A percentile compares a stretch with the other conserved stretches of the same genome.
These are phyloP conservation scores for Bradypus variegatus DNA, from an alignment of 2,797 vertebrate genomes.

Conservation along the genomic window DNA sequence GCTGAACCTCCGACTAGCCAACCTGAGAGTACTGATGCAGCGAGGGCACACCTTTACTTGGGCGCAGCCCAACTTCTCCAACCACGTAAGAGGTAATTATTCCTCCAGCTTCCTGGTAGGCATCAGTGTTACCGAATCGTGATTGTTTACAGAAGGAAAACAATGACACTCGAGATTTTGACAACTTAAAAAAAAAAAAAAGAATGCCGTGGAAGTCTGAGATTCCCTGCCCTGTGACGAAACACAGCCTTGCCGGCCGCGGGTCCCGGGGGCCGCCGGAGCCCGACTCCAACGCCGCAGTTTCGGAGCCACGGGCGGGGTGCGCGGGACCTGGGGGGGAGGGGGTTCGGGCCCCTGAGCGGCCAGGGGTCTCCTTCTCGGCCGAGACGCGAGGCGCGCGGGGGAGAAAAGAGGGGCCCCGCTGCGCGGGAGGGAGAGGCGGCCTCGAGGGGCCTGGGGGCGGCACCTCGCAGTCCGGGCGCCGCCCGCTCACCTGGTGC, in stretches of 20 bases:
- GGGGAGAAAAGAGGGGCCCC: background rate
- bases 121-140: background rate
- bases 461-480: background rate
- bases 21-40: background rate
- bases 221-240: slow-evolving; percentile 47
- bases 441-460: background rate
- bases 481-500: slow-evolving; percentile 80
- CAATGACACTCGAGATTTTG: background rate
- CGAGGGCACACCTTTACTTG: slow-evolving; percentile 30
- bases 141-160: background rate
- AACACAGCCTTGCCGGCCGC: slow-evolving; percentile 40
- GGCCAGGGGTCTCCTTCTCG: background rate
- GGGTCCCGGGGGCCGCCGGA: background rate
- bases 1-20: background rate
- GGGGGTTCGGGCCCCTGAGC: background rate
- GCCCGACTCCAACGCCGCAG: background rate
- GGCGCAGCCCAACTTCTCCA: slow-evolving; percentile 29
- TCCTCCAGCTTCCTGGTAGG: background rate
- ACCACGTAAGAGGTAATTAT: background rate
- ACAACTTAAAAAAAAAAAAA: slow-evolving; percentile 41
- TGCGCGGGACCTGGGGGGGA: no score
- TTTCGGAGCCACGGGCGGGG: background rate
- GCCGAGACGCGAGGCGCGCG: background rate
- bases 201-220: background rate
- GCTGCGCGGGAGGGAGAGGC: background rate